Base-by-base conservation (phyloP, 2,797 vertebrate genomes). In the Poeciliopsis presidionis region DNA sequence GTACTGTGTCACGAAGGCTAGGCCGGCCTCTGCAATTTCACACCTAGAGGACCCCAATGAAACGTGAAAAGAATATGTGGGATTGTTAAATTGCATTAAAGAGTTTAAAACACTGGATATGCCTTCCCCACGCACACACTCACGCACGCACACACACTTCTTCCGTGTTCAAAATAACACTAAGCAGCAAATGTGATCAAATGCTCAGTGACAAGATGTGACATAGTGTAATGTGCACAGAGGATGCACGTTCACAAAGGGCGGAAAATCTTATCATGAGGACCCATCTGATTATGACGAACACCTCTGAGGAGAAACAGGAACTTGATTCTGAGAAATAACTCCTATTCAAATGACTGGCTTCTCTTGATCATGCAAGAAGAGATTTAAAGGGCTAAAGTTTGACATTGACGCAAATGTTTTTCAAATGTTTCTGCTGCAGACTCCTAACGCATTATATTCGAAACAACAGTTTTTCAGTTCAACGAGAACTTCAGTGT, bases 81-180 rank as follows among this genome's bases (percentile, higher is more conserved):
- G 92, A 93, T 94, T 96, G 95, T 94, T 95, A 96, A 96, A 96
- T 96, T 95, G 95, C 94, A 96, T 96, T 96, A 95, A 95, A 95
- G 90, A 93, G 92, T 93, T 93, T 93, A 88, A 93, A 95, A 94
- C 89, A 81, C 85, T 91, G 82, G 90, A 87, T 86, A 57, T 53
- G 79, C 5, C 41, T 9, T 16, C 51, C 12, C 41, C 55, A 43
- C 25, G 14, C 65, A 43, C 20, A 43, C 36, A 39, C 61, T 11
- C 61, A 9, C 36, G 0, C 59, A 25, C 20, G 2, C 33, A 22
- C 61, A 30, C 33, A 47, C 74, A 45, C 47, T 74, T 72, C 36
- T 70, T 3, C 41, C 67, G n/a, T 16, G 16, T 77, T 81, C 59
- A 77, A 39, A 84, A 83, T 85, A 92, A 93, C 93, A 93, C 89